phyloP scores from a whole-genome alignment of 2,797 vertebrate species.

The Lutjanus argentimaculatus region DNA sequence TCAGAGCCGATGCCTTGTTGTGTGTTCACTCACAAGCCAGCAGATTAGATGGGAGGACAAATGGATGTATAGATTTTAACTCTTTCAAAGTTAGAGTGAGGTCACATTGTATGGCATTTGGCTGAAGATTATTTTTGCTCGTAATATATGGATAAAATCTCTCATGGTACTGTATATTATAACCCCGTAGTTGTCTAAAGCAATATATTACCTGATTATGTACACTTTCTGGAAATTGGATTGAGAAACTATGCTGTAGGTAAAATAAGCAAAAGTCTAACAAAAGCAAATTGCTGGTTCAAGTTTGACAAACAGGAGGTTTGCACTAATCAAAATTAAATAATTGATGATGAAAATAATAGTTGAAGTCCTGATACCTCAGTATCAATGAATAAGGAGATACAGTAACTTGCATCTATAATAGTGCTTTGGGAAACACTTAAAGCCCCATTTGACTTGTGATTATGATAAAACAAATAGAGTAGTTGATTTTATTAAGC shows the following conservation, averaged over 20 bases:
- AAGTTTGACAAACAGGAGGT: neutral
- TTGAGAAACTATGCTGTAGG: too few relatives aligned
- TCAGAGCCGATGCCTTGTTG: neutral
- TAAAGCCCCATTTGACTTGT: too few relatives aligned
- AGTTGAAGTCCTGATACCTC: too few relatives aligned
- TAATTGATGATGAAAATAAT: too few relatives aligned
- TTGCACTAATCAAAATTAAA: neutral
- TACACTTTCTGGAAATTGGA: neutral
- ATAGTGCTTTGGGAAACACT: too few relatives aligned
- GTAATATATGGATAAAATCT: neutral
- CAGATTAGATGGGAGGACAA: constrained; percentile 29
- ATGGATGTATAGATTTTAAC: neutral
- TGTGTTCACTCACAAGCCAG: constrained; percentile 6
- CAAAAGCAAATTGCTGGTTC: neutral
- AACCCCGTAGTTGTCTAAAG: neutral
- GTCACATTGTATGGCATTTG: neutral
- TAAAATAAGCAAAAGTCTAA: too few relatives aligned
- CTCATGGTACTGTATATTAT: neutral
- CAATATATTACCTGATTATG: neutral
- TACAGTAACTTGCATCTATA: too few relatives aligned
- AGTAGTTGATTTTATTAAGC: neutral
- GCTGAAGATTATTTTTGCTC: neutral
- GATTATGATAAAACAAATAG: too few relatives aligned
- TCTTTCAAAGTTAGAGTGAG: neutral
- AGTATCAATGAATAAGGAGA: too few relatives aligned